phyloP scores from a whole-genome alignment of 92 coral and sea anemone genomes.

The Blastomussa wellsi region DNA sequence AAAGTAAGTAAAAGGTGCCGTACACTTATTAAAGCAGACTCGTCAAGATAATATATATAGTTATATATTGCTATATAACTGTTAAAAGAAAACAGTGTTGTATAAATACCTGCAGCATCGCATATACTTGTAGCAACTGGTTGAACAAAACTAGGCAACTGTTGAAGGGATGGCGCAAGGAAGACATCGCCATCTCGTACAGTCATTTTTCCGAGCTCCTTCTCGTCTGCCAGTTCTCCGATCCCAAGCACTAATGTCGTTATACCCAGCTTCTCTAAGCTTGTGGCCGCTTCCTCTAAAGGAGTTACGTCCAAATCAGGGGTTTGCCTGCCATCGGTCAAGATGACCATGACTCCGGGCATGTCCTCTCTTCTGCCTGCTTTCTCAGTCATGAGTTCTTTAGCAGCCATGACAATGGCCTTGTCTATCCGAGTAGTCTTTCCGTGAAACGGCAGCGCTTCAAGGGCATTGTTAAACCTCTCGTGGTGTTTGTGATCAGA shows the following conservation, averaged over 20 bases:
- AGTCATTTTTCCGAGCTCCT: constrained; percentile 27
- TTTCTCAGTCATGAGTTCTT: constrained; percentile 56
- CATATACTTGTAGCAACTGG: constrained; percentile 36
- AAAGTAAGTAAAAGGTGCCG: too few species aligned
- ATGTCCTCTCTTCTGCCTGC: constrained; percentile 50
- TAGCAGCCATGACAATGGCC: constrained; percentile 58
- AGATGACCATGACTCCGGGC: constrained; percentile 47
- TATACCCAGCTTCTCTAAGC: constrained; percentile 29
- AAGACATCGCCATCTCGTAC: constrained; percentile 31
- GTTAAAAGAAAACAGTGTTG: not conserved
- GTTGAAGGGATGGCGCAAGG: constrained; percentile 16
- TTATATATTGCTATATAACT: too few species aligned
- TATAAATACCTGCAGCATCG: constrained; percentile 36
- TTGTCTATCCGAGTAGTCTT: constrained; percentile 56
- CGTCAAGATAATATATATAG: too few species aligned
- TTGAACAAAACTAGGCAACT: constrained; percentile 6
- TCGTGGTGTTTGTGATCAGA: constrained; percentile 43
- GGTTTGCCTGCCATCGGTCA: constrained; percentile 59
- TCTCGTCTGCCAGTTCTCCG: constrained; percentile 47
- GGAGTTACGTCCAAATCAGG: constrained; percentile 43
- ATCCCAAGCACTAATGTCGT: constrained; percentile 66
- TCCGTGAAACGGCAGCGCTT: constrained; percentile 48
- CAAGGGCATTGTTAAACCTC: constrained; percentile 48
- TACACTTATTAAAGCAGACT: too few species aligned
- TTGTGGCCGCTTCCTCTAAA: constrained; percentile 26